Evolutionary conservation across 2,888 invertebrate species (phyloP).

Genomic region (Trypoxylon attenuatum): DNA sequence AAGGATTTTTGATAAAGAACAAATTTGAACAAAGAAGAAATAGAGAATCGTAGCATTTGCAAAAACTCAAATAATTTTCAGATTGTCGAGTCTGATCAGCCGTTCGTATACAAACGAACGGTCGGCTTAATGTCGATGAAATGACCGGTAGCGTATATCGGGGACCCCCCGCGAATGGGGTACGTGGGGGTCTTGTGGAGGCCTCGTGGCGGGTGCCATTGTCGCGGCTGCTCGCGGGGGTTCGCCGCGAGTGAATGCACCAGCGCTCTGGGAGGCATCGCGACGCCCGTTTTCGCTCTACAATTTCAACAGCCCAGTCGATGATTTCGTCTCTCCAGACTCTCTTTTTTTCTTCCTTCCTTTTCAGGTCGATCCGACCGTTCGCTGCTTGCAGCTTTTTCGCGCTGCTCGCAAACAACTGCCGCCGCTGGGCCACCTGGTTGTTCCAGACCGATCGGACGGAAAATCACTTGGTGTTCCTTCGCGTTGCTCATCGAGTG

Average conservation of each 20-base stretch:
- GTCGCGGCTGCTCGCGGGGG: constrained; percentile 62
- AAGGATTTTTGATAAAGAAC: too few species aligned
- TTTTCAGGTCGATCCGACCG: neutral
- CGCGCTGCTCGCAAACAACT: constrained; percentile 67
- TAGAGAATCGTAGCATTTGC: too few species aligned
- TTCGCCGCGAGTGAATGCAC: constrained; percentile 65
- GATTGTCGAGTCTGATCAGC: neutral
- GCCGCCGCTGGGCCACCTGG: constrained; percentile 64
- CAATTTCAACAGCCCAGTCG: constrained; percentile 69
- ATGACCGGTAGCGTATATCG: constrained; percentile 53
- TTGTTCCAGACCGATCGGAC: constrained; percentile 57
- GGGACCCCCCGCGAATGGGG: constrained; percentile 53
- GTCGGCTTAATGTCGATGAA: constrained; percentile 48
- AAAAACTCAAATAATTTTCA: too few species aligned
- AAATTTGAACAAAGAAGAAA: too few species aligned
- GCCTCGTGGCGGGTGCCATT: constrained; percentile 51
- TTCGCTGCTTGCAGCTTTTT: constrained; percentile 1
- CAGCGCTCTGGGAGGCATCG: constrained; percentile 72
- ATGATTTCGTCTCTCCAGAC: constrained; percentile 55
- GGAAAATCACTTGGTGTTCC: constrained; percentile 46
- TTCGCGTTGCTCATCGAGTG: constrained; percentile 12
- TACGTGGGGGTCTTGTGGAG: constrained; percentile 41
- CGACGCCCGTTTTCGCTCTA: constrained; percentile 68
- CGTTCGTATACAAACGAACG: constrained; percentile 35
- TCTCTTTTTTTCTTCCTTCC: constrained; percentile 15